phyloP scores from a whole-genome alignment of 2,797 vertebrate genomes.

The Arnoldichthys spilopterus region DNA sequence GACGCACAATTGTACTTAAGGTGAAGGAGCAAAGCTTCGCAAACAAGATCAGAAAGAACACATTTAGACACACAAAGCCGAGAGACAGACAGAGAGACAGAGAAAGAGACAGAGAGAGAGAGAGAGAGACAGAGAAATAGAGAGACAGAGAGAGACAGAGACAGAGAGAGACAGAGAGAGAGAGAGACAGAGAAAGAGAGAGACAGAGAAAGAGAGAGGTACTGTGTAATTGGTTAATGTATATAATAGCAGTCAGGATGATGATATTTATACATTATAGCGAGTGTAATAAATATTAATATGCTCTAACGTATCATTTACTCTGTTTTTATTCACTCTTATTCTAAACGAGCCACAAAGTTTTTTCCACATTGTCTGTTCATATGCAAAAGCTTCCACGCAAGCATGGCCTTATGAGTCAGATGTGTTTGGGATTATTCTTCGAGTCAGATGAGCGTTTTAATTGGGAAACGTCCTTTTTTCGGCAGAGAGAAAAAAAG shows the following conservation, averaged over 20 bases:
- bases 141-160: not conserved
- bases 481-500: conserved; percentile 24
- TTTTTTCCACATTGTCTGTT: not conserved
- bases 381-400: conserved; percentile 34
- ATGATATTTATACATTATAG: too few relatives aligned
- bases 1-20: conserved; percentile 49
- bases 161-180: not conserved
- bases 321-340: not conserved
- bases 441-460: conserved; percentile 29
- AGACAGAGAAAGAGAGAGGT: not conserved
- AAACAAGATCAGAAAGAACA: conserved; percentile 48
- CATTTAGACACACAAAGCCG: conserved; percentile 43
- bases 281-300: too few relatives aligned
- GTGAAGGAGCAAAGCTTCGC: conserved; percentile 47
- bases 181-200: not conserved
- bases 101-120: not conserved
- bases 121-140: not conserved
- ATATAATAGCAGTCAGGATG: too few relatives aligned
- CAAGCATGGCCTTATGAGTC: conserved; percentile 26
- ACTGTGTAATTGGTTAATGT: too few relatives aligned
- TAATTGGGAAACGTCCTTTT: conserved; percentile 55
- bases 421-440: conserved; percentile 53
- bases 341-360: not conserved
- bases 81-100: conserved; percentile 10
- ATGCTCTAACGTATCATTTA: too few relatives aligned